phyloP scores from a whole-genome alignment of 92 coral and sea anemone genomes.

The Palythoa caribaeorum region DNA sequence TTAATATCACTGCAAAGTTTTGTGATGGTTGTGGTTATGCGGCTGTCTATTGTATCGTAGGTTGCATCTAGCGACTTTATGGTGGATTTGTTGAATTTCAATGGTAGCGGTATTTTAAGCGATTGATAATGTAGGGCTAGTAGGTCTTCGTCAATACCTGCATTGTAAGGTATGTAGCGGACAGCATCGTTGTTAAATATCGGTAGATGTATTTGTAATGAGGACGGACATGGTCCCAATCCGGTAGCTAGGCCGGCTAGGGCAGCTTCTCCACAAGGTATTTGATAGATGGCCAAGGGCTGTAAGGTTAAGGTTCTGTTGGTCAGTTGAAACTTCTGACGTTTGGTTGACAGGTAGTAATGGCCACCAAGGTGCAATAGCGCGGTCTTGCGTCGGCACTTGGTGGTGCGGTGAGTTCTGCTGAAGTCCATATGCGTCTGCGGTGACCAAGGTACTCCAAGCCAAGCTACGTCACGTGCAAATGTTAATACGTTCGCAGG shows the following conservation, averaged over 20 bases:
- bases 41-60: neutral
- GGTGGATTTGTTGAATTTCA: neutral
- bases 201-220: neutral
- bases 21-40: neutral
- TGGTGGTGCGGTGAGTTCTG: neutral
- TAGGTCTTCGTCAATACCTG: neutral
- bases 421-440: neutral
- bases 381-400: constrained; percentile 3
- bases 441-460: constrained; percentile 41
- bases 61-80: neutral
- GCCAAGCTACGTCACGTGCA: constrained; percentile 22
- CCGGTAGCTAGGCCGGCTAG: constrained; percentile 38
- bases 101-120: neutral
- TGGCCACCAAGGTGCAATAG: constrained; percentile 48
- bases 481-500: constrained; percentile 10
- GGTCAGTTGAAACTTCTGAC: constrained; percentile 9
- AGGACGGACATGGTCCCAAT: constrained; percentile 27
- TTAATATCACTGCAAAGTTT: neutral
- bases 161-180: neutral
- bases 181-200: neutral
- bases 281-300: constrained; percentile 16
- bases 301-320: constrained; percentile 10
- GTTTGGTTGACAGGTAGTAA: constrained; percentile 29
- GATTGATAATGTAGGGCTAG: neutral
- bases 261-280: constrained; percentile 25